Base-by-base conservation (phyloP, 1,140 invertebrate species). In the Zaprionus kolodkinae region DNA sequence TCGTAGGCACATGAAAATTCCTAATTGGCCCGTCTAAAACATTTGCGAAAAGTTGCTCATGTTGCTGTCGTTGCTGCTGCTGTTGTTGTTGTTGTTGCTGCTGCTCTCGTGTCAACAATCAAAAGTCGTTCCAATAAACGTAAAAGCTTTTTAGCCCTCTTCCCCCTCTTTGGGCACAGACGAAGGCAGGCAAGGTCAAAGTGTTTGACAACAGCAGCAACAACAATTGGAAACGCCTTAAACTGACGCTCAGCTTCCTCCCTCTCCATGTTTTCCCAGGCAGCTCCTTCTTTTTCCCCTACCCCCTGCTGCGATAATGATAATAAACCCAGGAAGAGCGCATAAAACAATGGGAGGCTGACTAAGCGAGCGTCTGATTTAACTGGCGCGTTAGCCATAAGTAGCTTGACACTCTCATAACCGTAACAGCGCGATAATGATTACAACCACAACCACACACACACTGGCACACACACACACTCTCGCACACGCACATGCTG, bases 341-440 rank as follows among this genome's bases (percentile, higher is more conserved):
- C 85, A 88, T 88, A 78, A 88, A 88, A 89, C 84, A 88, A 81
- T 81, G 80, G 78, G 84, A 61, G 82, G 77, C 68, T 73, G 75
- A 64, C 62, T 76, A 65, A 60, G 68, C 73, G 68, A 77, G 84
- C 64, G 63, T 81, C 81, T 88, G 86, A 88, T 89, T 89, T 89
- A 85, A 89, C 81, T 85, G 81, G 72, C 76, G 85, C 85, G 86
- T 80, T 85, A 81, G 76, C 85, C 85, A 84, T 87, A 87, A 87
- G 84, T 87, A 87, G 84, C 85, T 89, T 89, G 85, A 89, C 85
- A 89, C 85, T 89, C 88, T 89, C 85, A 89, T 89, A 89, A 89
- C 87, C 85, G 85, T 89, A 89, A 89, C 86, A 85, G 86, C 77
- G 85, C 85, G 85, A 89, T 89, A 89, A 89, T 89, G 85, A 85